Percentiles rank a stretch among this genome's conserved stretches.
Conservation (phyloP, 2,888 invertebrate genomes). For the Apodemia duryi region DNA sequence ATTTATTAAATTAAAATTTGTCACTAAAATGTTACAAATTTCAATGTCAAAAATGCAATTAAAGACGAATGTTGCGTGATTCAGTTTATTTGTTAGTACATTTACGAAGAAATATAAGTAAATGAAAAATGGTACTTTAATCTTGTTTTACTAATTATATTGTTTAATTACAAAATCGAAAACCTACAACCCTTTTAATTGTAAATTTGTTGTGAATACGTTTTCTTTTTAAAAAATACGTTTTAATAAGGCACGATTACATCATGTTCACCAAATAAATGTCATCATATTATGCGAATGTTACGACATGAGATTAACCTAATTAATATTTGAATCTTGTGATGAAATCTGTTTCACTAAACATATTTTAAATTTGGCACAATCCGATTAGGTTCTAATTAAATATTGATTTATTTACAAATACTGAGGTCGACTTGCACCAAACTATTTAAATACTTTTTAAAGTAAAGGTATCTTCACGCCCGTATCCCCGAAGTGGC, state of each 20-base stretch:
- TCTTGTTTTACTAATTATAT: not conserved
- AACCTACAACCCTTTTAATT: not conserved
- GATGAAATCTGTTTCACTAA: slow-evolving; percentile 5
- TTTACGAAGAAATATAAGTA: not conserved
- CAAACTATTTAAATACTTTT: too few relatives aligned
- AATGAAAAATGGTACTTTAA: not conserved
- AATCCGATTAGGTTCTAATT: slow-evolving; percentile 13
- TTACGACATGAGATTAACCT: not conserved
- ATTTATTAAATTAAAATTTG: too few relatives aligned
- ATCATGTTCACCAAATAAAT: not conserved
- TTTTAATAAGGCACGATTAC: not conserved
- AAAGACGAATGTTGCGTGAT: too few relatives aligned
- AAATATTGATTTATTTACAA: slow-evolving; percentile 6
- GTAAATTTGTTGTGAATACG: not conserved
- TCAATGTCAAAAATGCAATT: too few relatives aligned
- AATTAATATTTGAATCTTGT: not conserved
- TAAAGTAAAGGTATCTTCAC: too few relatives aligned
- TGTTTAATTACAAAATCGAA: not conserved
- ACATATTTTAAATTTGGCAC: slow-evolving; percentile 20
- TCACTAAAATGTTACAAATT: too few relatives aligned
- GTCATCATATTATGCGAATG: not conserved
- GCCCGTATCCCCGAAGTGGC: too few relatives aligned
- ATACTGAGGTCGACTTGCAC: not conserved
- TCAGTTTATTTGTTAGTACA: not conserved
- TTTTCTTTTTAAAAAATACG: not conserved